A percentile compares a stretch with the other conserved stretches of the same genome.
Evolutionary conservation across 2,797 vertebrate species (phyloP).

Genomic region (Lutjanus campechanus): DNA sequence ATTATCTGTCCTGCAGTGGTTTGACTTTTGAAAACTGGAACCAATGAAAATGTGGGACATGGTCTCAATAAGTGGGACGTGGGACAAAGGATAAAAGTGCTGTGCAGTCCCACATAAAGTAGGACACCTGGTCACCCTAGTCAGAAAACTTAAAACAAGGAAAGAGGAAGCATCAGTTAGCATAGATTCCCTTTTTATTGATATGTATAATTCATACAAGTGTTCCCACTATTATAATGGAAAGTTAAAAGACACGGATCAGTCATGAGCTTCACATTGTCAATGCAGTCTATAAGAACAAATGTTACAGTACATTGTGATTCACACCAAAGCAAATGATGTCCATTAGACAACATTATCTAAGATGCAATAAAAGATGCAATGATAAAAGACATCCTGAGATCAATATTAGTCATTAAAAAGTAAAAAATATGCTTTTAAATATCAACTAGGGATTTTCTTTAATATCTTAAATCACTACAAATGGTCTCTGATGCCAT

Average conservation of each 20-base stretch:
- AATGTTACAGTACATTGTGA: conserved; percentile 40
- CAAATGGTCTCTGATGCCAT: conserved; percentile 44
- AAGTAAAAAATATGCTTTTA: conserved; percentile 41
- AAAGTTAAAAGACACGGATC: conserved; percentile 38
- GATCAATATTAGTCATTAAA: conserved; percentile 57
- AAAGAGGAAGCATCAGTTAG: not conserved
- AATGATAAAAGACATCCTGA: conserved; percentile 58
- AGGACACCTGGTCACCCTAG: too few relatives aligned
- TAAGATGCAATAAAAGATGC: conserved; percentile 33
- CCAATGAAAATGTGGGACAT: too few relatives aligned
- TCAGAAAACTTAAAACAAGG: not conserved
- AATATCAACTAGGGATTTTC: conserved; percentile 33
- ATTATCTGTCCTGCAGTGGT: too few relatives aligned
- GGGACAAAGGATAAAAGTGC: too few relatives aligned
- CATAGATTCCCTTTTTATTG: conserved; percentile 58
- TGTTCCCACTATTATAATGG: conserved; percentile 28
- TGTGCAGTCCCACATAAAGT: too few relatives aligned
- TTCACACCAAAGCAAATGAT: conserved; percentile 36
- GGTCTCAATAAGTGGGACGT: too few relatives aligned
- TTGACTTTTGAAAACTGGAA: too few relatives aligned
- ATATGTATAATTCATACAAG: conserved; percentile 25
- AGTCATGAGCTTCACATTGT: conserved; percentile 30
- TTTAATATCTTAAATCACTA: conserved; percentile 36
- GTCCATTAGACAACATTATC: conserved; percentile 47
- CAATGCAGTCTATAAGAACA: conserved; percentile 35